Evolutionary conservation across 2,113 vertebrate genomes (phyloP).

Genomic region (Salvelinus sp.): DNA sequence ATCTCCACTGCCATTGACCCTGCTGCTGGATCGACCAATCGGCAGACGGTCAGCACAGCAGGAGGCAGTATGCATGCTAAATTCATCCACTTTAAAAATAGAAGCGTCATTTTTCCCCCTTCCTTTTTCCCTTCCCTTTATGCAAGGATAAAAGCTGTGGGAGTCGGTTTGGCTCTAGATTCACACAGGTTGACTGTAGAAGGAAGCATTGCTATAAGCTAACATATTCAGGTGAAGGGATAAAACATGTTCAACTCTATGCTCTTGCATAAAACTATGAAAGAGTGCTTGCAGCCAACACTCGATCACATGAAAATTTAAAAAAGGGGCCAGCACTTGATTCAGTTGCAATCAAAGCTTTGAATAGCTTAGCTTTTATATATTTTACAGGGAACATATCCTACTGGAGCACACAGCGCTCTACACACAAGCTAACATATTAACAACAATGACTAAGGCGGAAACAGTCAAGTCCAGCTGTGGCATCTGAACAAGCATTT

Average conservation of each 20-base stretch:
- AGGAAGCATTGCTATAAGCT: background rate
- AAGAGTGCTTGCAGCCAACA: too few species aligned
- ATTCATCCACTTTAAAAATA: slow-evolving; percentile 90
- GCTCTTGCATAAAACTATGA: background rate
- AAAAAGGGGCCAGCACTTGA: too few species aligned
- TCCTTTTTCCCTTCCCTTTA: too few species aligned
- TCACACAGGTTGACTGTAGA: slow-evolving; percentile 43
- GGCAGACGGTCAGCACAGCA: slow-evolving; percentile 23
- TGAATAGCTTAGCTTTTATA: too few species aligned
- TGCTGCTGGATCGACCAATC: slow-evolving; percentile 46
- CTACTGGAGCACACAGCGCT: background rate
- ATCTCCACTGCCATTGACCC: slow-evolving; percentile 7
- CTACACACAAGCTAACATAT: slow-evolving; percentile 1
- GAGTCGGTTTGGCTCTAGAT: slow-evolving; percentile 55
- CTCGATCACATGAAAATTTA: too few species aligned
- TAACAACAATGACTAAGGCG: slow-evolving; percentile 40
- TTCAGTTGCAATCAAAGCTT: too few species aligned
- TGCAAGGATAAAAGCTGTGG: slow-evolving; percentile 65
- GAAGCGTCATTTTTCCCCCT: slow-evolving; percentile 62
- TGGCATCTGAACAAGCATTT: slow-evolving; percentile 57
- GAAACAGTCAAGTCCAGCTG: slow-evolving; percentile 58
- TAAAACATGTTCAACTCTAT: slow-evolving; percentile 22
- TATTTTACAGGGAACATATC: too few species aligned
- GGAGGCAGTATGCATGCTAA: slow-evolving; percentile 55
- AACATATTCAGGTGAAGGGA: slow-evolving; percentile 27